Evolutionary conservation across 2,113 vertebrate genomes (phyloP), one percentile per base, ranked within the genome.

Genomic region (Eulemur rufifrons): DNA sequence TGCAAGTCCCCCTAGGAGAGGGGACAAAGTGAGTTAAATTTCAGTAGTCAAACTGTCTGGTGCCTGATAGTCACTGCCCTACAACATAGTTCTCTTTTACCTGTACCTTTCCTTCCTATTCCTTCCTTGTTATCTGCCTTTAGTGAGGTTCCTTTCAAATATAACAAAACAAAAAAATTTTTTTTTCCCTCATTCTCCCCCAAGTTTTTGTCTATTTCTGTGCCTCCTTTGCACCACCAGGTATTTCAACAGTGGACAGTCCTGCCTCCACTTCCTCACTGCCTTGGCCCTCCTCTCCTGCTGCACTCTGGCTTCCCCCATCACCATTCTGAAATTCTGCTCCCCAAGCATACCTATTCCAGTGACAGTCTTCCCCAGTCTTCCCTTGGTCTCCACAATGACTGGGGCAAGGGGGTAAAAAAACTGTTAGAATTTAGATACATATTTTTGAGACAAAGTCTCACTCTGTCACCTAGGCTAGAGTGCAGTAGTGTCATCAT

Each of bases 81-180:
- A 32, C 59, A 14, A 59, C 39, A 68, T 10, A 81, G 21, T 68
- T 23, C 56, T 83, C 71, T 82, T 77, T 89, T 80, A 63, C 34
- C n/a, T 71, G 27, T 5, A 63, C 42, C 61, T 86, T 82, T 71
- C 39, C 18, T 91, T 92, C 50, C 69, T 56, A 4, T 21, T 61
- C 5, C 27, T 59, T 96, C 23, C 37, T 92, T 78, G 56, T 66
- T 68, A 71, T 50, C 14, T 89, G 39, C 56, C 27, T 87, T 74
- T 81, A 88, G 13, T 81, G 59, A 91, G 32, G 2, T 80, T 85
- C 64, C 85, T 93, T 96, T 87, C 37, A 94, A 85, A 86, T 39
- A 37, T 14, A 90, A 37, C 29, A 91, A 66, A 34, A 74, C 5
- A 18, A 50, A 20, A 69, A 20, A 56, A 39, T 6, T 27, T 59